A percentile compares a stretch with the other conserved stretches of the same genome.
Evolutionary conservation across 2,797 vertebrate species (phyloP).

Genomic region (Propithecus deckenii): DNA sequence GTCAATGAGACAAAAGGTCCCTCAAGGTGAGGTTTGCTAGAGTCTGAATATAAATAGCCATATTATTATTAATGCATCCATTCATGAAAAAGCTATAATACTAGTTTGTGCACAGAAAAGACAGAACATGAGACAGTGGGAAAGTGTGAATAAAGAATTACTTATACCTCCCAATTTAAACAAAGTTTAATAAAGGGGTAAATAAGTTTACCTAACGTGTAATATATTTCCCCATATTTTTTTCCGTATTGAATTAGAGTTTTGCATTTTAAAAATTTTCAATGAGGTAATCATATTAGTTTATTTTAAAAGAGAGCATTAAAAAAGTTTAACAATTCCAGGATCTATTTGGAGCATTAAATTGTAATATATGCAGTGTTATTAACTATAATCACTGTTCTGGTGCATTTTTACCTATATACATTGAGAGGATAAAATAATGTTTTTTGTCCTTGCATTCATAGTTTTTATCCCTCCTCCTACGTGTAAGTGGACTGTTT

Average conservation of each 20-base stretch:
- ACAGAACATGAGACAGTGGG: background rate
- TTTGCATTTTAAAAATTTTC: background rate
- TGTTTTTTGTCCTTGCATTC: background rate
- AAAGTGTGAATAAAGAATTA: constrained; percentile 25
- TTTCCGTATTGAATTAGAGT: background rate
- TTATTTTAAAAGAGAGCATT: constrained; percentile 28
- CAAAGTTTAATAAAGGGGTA: constrained; percentile 6
- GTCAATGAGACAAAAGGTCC: constrained; percentile 81
- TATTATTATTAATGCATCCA: constrained; percentile 81
- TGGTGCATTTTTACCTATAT: background rate
- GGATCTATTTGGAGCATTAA: background rate
- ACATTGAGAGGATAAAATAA: background rate
- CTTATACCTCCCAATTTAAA: background rate
- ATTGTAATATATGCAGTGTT: background rate
- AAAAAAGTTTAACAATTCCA: background rate
- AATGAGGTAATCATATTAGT: background rate
- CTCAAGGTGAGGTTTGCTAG: constrained; percentile 81
- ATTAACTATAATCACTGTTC: background rate
- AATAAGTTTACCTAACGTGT: background rate
- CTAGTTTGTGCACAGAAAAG: constrained; percentile 68
- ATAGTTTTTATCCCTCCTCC: background rate
- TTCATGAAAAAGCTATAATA: constrained; percentile 77
- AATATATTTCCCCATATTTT: background rate
- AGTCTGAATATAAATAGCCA: constrained; percentile 83
- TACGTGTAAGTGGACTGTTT: background rate